These are phyloP conservation scores for Ennomos quercinarius DNA, from an alignment of 2,888 invertebrate species.

Conservation along the genomic window DNA sequence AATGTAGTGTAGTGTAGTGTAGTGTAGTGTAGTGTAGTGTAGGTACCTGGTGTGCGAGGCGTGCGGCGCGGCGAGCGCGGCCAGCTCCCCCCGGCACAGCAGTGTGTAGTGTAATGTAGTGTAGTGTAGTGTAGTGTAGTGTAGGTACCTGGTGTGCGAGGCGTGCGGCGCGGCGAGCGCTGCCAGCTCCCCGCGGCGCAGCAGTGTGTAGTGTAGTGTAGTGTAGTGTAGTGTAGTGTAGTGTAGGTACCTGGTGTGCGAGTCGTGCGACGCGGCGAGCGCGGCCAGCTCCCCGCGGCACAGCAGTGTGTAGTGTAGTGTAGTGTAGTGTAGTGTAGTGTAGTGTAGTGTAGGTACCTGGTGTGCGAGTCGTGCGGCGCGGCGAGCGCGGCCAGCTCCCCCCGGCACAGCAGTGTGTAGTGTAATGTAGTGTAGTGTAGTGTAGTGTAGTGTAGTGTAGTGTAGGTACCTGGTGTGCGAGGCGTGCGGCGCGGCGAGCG, in stretches of 20 bases:
- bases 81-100: conserved; percentile 84
- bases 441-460: no score
- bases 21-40: no score
- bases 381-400: conserved; percentile 84
- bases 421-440: no score
- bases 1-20: no score
- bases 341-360: conserved; percentile 63
- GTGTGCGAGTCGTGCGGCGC: conserved; percentile 78
- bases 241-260: conserved; percentile 77
- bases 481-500: conserved; percentile 76
- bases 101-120: no score
- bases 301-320: conserved; percentile 72
- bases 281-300: conserved; percentile 83
- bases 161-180: conserved; percentile 76
- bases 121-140: no score
- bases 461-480: conserved; percentile 80
- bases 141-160: conserved; percentile 81
- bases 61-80: conserved; percentile 76
- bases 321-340: no score
- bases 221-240: no score
- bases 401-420: conserved; percentile 79
- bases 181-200: conserved; percentile 84
- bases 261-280: conserved; percentile 75
- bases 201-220: conserved; percentile 72
- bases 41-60: conserved; percentile 83